phyloP scores from a whole-genome alignment of 1,140 invertebrate genomes.

The Sitophilus oryzae region DNA sequence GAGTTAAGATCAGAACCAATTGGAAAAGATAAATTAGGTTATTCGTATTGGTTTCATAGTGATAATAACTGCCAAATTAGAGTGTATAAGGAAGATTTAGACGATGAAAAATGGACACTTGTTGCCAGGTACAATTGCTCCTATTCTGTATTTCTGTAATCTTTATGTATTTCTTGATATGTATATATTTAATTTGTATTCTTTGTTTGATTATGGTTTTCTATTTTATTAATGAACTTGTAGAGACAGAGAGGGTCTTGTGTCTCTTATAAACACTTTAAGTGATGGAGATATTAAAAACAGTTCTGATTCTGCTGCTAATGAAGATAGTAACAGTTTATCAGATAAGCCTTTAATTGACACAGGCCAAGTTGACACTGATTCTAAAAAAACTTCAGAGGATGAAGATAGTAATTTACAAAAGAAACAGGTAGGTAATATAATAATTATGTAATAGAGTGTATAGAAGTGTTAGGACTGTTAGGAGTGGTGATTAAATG shows the following conservation, averaged over 20 bases:
- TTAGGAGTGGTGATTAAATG: no score
- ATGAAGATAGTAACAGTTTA: slow-evolving; percentile 62
- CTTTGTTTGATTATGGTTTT: background rate
- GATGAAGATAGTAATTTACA: slow-evolving; percentile 23
- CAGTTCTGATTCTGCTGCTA: slow-evolving; percentile 50
- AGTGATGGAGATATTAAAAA: slow-evolving; percentile 58
- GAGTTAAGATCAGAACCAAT: slow-evolving; percentile 80
- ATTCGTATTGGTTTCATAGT: slow-evolving; percentile 88
- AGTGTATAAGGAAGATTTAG: slow-evolving; percentile 89
- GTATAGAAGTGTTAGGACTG: no score
- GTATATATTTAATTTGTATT: background rate
- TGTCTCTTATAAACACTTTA: slow-evolving; percentile 65
- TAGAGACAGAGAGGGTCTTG: slow-evolving; percentile 68
- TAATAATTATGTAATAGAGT: no score
- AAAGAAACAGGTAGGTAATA: no score
- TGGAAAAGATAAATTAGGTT: slow-evolving; percentile 82
- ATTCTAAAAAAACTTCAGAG: slow-evolving; percentile 26
- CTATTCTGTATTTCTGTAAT: background rate
- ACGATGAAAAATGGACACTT: slow-evolving; percentile 92
- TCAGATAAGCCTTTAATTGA: slow-evolving; percentile 49
- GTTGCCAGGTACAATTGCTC: slow-evolving; percentile 66
- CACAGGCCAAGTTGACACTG: slow-evolving; percentile 44
- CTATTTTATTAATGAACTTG: slow-evolving; percentile 6
- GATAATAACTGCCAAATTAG: slow-evolving; percentile 84
- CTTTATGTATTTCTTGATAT: no score